phyloP scores from a whole-genome alignment of 1,140 invertebrate species.

The Ostrea denselamellosa region DNA sequence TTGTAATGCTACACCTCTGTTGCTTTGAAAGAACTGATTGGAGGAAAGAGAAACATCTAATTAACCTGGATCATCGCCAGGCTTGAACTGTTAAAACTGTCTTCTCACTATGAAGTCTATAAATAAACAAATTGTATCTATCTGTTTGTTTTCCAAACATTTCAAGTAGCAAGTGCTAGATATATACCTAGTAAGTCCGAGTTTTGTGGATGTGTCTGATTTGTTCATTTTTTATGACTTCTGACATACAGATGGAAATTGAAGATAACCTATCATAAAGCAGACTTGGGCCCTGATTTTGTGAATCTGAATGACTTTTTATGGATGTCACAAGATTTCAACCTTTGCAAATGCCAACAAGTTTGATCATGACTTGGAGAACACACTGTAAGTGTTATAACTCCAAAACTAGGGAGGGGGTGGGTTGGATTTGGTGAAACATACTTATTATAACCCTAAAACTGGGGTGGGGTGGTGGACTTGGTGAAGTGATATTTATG shows the following conservation, averaged over 20 bases:
- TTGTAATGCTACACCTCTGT: slow-evolving; percentile 30
- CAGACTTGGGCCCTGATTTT: background rate
- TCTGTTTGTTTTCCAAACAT: slow-evolving; percentile 31
- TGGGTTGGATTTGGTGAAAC: background rate
- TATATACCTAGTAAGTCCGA: background rate
- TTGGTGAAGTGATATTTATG: too few species aligned
- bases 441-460: background rate
- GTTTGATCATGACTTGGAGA: slow-evolving; percentile 7
- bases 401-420: background rate
- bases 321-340: background rate
- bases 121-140: slow-evolving; percentile 39
- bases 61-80: slow-evolving; percentile 1
- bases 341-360: background rate
- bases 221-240: background rate
- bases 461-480: background rate
- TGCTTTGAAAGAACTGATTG: slow-evolving; percentile 5
- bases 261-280: background rate
- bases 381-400: background rate
- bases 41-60: slow-evolving; percentile 24
- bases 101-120: background rate
- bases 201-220: background rate
- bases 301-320: background rate
- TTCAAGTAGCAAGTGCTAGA: background rate
- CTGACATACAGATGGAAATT: slow-evolving; percentile 14
- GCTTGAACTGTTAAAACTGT: slow-evolving; percentile 19